phyloP scores from a whole-genome alignment of 2,113 vertebrate species.

The Myotis yumanensis region DNA sequence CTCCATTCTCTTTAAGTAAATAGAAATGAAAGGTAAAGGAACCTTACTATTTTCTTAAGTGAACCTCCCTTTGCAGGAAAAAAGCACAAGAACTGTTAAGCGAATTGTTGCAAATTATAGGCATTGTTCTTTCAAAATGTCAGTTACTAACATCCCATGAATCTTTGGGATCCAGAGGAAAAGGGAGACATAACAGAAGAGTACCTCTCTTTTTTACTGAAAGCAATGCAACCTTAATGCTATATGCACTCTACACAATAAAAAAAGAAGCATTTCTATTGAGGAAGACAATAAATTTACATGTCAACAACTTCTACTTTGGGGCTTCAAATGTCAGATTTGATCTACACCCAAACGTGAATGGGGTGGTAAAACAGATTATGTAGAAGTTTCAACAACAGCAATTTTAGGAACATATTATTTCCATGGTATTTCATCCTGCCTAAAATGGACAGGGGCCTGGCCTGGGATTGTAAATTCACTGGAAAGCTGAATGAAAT shows the following conservation, averaged over 20 bases:
- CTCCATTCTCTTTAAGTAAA: constrained; percentile 36
- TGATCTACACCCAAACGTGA: background rate
- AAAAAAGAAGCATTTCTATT: background rate
- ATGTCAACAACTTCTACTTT: background rate
- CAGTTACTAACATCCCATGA: constrained; percentile 11
- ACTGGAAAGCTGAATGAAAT: constrained; percentile 21
- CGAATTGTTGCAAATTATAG: constrained; percentile 38
- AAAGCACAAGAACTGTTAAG: background rate
- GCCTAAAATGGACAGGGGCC: background rate
- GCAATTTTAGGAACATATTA: background rate
- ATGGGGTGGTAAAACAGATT: background rate
- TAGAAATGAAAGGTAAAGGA: constrained; percentile 54
- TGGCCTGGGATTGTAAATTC: background rate
- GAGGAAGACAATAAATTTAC: background rate
- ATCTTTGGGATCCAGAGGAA: background rate
- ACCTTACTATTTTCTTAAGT: constrained; percentile 57
- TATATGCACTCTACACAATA: background rate
- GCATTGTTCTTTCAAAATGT: constrained; percentile 42
- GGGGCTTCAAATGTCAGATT: background rate
- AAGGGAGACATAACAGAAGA: background rate
- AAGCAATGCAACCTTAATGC: background rate
- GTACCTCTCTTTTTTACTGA: background rate
- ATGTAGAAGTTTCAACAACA: background rate
- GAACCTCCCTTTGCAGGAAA: constrained; percentile 24
- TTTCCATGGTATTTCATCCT: background rate